Base-by-base conservation (phyloP, 2,888 invertebrate genomes). In the Macaria notata region DNA sequence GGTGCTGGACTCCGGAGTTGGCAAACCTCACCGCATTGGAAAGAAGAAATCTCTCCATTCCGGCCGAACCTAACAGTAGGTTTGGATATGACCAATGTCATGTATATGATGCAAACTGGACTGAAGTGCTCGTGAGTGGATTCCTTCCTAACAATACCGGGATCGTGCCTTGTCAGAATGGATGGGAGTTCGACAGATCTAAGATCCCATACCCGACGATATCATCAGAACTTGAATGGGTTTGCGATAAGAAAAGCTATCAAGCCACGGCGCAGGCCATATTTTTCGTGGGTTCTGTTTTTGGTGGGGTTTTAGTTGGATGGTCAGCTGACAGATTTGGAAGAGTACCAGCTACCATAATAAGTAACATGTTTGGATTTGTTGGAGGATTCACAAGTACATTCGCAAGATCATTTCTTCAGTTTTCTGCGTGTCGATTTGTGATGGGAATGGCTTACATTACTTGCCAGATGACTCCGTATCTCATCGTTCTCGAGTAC, bases 171-270 rank as follows among this genome's bases (percentile, higher is more conserved):
- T 84, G 84, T 69, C 71, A 72, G 66, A 52, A 78, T 57, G 84
- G 84, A 57, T 85, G 84, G 84, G 84, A 85, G 56, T 84, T 81
- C 41, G 77, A 84, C 56, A 73, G 72, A 66, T 74, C 73, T 9
- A 82, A 84, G 53, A 80, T 85, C 66, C 84, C 84, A 3, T 85
- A 85, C 58, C 73, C 80, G 9, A 85, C 84, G 0, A 79, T 83
- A 62, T 75, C 82, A 5, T 84, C 79, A 48, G 83, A 84, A 30
- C 55, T 79, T 38, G 82, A 71, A 61, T 85, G 84, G 84, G 84
- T 85, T 0, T 85, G 84, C 45, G 79, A 80, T 6, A 83, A 73
- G 51, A 73, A 73, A 39, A 84, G 80, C 59, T 82, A 83, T 53
- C 84, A 83, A 70, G 83, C 84, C 0, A 72, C 77, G 8, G 84